Conservation (phyloP, 2,113 vertebrate genomes). For the Narcine bancroftii region DNA sequence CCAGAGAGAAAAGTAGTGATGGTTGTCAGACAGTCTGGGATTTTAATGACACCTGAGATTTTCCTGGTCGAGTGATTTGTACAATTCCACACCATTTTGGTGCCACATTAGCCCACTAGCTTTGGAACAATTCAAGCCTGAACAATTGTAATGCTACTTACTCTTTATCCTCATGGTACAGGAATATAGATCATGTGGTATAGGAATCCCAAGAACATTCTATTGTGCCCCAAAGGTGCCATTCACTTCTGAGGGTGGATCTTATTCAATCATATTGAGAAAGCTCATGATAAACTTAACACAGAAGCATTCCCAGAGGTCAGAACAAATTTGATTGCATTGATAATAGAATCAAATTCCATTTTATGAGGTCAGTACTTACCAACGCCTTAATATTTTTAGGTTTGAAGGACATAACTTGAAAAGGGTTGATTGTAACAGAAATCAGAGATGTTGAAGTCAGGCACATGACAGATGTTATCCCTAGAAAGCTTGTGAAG, state of each 20-base stretch:
- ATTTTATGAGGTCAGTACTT: slow-evolving; percentile 27
- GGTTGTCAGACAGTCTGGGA: too few relatives aligned
- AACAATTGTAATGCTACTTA: background rate
- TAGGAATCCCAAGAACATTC: background rate
- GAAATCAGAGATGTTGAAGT: slow-evolving; percentile 23
- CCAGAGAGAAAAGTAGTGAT: too few relatives aligned
- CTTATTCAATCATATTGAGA: background rate
- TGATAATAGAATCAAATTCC: slow-evolving; percentile 32
- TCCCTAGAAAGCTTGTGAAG: slow-evolving; percentile 23
- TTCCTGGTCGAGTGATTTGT: background rate
- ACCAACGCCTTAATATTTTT: slow-evolving; percentile 29
- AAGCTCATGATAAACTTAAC: background rate
- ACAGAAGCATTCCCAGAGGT: slow-evolving; percentile 13
- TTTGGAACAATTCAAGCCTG: background rate
- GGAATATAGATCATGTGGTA: background rate
- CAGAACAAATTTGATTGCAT: background rate
- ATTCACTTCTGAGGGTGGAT: background rate
- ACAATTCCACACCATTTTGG: background rate
- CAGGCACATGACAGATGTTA: slow-evolving; percentile 37
- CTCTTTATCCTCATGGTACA: too few relatives aligned
- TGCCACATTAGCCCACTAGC: background rate
- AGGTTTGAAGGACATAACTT: slow-evolving; percentile 21
- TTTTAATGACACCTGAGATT: too few relatives aligned
- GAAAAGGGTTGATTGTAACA: slow-evolving; percentile 21
- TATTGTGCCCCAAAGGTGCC: background rate